These are phyloP conservation scores for Zosterops japonicus DNA, from an alignment of 2,113 vertebrate genomes.

Conservation along the genomic window DNA sequence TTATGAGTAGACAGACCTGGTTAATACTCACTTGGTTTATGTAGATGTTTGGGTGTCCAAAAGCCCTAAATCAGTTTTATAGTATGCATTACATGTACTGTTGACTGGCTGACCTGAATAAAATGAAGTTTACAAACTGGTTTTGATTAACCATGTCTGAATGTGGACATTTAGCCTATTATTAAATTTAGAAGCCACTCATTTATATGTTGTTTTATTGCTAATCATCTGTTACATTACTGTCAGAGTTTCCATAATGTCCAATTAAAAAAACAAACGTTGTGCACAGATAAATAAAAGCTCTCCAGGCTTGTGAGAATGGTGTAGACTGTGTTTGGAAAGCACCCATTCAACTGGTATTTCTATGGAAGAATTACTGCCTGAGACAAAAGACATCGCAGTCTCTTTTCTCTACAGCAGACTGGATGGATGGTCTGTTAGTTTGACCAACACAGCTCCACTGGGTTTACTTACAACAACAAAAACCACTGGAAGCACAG, in stretches of 20 bases:
- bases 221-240: slow-evolving; percentile 51
- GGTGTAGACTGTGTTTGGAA: not conserved
- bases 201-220: slow-evolving; percentile 57
- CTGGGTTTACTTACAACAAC: not conserved
- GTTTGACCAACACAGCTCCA: not conserved
- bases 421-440: not conserved
- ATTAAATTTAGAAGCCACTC: slow-evolving; percentile 62
- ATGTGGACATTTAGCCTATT: slow-evolving; percentile 54
- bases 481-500: slow-evolving; percentile 2
- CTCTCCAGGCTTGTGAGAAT: slow-evolving; percentile 2
- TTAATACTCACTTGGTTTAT: slow-evolving; percentile 64
- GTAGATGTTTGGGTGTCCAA: slow-evolving; percentile 61
- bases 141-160: slow-evolving; percentile 62
- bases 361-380: slow-evolving; percentile 11
- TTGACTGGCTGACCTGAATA: slow-evolving; percentile 67
- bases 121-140: slow-evolving; percentile 66
- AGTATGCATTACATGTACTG: slow-evolving; percentile 63
- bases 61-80: slow-evolving; percentile 68
- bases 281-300: slow-evolving; percentile 28
- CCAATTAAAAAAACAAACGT: slow-evolving; percentile 47
- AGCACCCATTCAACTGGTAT: slow-evolving; percentile 3
- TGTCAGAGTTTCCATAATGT: slow-evolving; percentile 53
- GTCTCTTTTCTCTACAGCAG: not conserved
- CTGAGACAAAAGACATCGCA: not conserved
- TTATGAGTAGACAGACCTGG: slow-evolving; percentile 60